Conservation (phyloP, 2,113 vertebrate genomes). For the Corvus cornix region DNA sequence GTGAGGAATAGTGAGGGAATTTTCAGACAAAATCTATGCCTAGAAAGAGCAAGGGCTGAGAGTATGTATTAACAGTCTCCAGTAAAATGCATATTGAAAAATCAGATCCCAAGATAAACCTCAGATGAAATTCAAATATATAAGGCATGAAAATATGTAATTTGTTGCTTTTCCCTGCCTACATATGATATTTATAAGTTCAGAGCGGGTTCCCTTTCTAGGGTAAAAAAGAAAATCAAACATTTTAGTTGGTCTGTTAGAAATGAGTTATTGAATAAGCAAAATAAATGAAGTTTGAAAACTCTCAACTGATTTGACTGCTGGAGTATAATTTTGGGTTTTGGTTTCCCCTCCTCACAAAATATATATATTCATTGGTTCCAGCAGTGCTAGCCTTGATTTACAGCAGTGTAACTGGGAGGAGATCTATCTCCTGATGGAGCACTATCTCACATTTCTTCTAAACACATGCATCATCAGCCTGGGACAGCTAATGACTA, state of each 20-base stretch:
- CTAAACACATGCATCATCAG: neutral
- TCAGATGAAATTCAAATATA: neutral
- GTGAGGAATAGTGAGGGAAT: neutral
- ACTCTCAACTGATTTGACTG: neutral
- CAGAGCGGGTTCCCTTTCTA: neutral
- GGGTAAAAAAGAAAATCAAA: neutral
- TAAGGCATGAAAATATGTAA: neutral
- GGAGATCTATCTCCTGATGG: neutral
- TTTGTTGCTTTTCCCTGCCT: neutral
- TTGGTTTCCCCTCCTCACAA: neutral
- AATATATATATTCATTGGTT: neutral
- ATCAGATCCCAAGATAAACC: neutral
- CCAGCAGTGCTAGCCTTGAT: neutral
- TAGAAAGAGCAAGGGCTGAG: neutral
- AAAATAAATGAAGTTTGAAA: neutral
- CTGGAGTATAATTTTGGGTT: neutral
- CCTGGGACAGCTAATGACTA: conserved; percentile 31
- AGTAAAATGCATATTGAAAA: neutral
- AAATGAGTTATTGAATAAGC: neutral
- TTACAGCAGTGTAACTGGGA: neutral
- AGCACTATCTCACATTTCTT: neutral
- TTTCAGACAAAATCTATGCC: neutral
- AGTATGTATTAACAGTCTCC: neutral
- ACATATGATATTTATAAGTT: neutral
- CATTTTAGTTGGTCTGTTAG: neutral